phyloP scores from a whole-genome alignment of 2,113 vertebrate genomes.

The Polypterus senegalus region DNA sequence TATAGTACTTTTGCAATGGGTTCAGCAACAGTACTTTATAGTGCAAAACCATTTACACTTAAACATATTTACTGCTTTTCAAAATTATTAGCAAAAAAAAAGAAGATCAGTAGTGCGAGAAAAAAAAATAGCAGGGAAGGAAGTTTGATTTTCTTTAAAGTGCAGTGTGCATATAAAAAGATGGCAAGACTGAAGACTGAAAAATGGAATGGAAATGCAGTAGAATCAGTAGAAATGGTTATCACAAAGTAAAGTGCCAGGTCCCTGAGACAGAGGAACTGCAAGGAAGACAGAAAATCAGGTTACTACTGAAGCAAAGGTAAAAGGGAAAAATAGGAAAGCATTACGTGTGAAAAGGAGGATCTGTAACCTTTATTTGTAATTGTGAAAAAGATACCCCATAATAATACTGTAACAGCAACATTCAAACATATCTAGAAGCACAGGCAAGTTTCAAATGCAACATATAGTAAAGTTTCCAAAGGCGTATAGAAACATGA shows the following conservation, averaged over 20 bases:
- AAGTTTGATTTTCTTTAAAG: conserved; percentile 32
- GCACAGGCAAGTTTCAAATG: too few relatives aligned
- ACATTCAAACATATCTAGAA: too few relatives aligned
- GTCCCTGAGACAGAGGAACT: conserved; percentile 87
- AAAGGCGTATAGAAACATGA: too few relatives aligned
- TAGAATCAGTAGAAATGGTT: conserved; percentile 78
- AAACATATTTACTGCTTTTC: neutral
- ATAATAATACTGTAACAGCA: too few relatives aligned
- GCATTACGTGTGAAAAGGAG: too few relatives aligned
- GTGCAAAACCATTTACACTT: conserved; percentile 21
- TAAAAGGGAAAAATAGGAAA: neutral
- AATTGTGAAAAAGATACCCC: too few relatives aligned
- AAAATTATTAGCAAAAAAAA: too few relatives aligned
- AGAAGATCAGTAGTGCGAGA: too few relatives aligned
- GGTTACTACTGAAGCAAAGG: conserved; percentile 12
- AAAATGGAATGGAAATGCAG: conserved; percentile 23
- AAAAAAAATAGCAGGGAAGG: too few relatives aligned
- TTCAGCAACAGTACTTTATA: conserved; percentile 5
- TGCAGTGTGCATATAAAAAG: conserved; percentile 45
- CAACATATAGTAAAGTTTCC: too few relatives aligned
- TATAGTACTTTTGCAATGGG: conserved; percentile 11
- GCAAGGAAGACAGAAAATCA: conserved; percentile 40
- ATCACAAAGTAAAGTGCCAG: conserved; percentile 98
- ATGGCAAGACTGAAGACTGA: conserved; percentile 22
- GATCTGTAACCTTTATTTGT: neutral